These are phyloP conservation scores for Trididemnum clinides DNA, from an alignment of 23 tunicate genomes.

Conservation along the genomic window DNA sequence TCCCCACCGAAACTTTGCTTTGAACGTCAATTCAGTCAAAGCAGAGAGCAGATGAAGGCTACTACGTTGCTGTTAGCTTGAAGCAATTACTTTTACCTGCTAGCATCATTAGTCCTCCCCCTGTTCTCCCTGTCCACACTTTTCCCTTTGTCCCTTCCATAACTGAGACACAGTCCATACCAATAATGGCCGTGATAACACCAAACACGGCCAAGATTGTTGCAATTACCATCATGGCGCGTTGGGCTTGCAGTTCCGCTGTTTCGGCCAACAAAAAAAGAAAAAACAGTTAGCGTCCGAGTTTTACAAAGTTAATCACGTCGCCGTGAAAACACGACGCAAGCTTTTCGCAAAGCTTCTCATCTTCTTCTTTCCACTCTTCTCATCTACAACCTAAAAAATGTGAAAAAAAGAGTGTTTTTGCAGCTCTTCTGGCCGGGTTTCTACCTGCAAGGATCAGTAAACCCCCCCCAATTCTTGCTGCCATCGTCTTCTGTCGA, in stretches of 20 bases:
- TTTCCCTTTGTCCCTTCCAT: slow-evolving; percentile 67
- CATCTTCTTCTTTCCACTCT: not conserved
- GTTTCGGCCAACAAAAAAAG: not conserved
- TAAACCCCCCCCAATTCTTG: slow-evolving; percentile 55
- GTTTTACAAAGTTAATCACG: not conserved
- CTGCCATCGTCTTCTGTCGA: slow-evolving; percentile 27
- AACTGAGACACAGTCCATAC: slow-evolving; percentile 72
- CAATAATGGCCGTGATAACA: slow-evolving; percentile 63
- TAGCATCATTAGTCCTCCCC: slow-evolving; percentile 65
- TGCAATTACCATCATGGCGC: slow-evolving; percentile 89
- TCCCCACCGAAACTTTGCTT: no score
- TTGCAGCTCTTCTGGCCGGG: not conserved
- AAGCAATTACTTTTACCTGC: slow-evolving; percentile 62
- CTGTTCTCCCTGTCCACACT: slow-evolving; percentile 71
- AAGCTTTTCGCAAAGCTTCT: not conserved
- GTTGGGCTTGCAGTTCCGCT: slow-evolving; percentile 79
- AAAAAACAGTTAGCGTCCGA: not conserved
- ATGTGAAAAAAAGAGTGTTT: not conserved
- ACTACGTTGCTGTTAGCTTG: no score
- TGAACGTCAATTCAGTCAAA: no score
- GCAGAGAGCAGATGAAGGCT: no score
- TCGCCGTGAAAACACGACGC: not conserved
- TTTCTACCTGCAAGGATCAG: slow-evolving; percentile 82
- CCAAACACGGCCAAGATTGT: slow-evolving; percentile 65
- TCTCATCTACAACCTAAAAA: slow-evolving; percentile 18